Conservation (phyloP, 2,113 vertebrate genomes). For the Oxyruncus cristatus region DNA sequence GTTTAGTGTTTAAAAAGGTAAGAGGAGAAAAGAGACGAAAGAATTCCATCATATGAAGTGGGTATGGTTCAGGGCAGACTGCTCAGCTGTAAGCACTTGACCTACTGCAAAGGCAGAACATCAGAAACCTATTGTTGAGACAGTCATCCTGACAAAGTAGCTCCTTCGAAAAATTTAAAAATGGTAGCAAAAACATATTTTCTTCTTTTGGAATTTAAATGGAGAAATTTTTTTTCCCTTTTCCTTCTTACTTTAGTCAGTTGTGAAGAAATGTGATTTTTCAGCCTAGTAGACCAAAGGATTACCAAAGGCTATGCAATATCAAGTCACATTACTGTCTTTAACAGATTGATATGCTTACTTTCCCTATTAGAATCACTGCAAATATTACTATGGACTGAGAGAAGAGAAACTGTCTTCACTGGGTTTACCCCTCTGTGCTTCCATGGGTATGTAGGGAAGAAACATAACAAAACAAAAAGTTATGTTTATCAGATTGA, state of each 20-base stretch:
- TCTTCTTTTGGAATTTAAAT: neutral
- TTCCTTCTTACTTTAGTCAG: neutral
- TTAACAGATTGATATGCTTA: neutral
- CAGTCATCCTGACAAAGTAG: neutral
- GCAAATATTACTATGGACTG: neutral
- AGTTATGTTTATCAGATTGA: neutral
- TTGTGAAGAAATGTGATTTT: neutral
- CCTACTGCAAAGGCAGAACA: neutral
- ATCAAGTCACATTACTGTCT: neutral
- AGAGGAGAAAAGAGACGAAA: neutral
- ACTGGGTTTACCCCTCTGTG: neutral
- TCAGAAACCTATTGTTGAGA: neutral
- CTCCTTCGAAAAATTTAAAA: neutral
- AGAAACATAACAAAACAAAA: no score
- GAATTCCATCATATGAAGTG: neutral
- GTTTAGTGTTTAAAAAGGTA: neutral
- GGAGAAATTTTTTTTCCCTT: neutral
- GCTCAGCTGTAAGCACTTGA: neutral
- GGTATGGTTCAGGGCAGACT: neutral
- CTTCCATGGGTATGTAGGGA: neutral
- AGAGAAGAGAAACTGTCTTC: neutral
- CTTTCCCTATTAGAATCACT: neutral
- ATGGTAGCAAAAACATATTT: rapidly evolving
- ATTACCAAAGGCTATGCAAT: neutral
- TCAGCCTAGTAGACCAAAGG: neutral